These are phyloP conservation scores for Koerneria pararmatus DNA, from an alignment of 2,888 invertebrate species.

Conservation along the genomic window DNA sequence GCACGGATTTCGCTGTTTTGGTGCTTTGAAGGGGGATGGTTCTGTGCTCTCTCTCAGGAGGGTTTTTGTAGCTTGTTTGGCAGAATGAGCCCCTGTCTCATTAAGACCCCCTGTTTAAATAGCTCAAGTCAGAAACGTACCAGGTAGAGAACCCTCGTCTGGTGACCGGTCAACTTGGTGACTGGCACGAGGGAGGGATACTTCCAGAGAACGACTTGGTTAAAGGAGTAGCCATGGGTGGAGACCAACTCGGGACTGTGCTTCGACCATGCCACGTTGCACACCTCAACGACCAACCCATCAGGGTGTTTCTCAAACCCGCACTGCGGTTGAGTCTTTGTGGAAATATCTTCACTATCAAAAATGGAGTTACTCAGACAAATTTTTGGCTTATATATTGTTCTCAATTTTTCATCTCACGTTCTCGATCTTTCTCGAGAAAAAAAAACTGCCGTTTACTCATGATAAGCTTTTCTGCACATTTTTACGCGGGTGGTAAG, in stretches of 20 bases:
- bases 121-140: slow-evolving; percentile 33
- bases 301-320: too few species aligned
- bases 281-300: too few species aligned
- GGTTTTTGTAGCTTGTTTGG: background rate
- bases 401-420: too few species aligned
- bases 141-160: slow-evolving; percentile 87
- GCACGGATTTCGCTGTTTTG: too few species aligned
- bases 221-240: slow-evolving; percentile 96
- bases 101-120: slow-evolving; percentile 15
- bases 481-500: too few species aligned
- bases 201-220: slow-evolving; percentile 97
- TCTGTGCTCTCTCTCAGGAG: background rate
- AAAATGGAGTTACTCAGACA: slow-evolving; percentile 12
- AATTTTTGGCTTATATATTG: background rate
- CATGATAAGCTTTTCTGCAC: too few species aligned
- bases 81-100: background rate
- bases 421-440: too few species aligned
- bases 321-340: too few species aligned
- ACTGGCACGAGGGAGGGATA: slow-evolving; percentile 94
- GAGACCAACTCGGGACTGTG: slow-evolving; percentile 93
- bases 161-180: slow-evolving; percentile 92
- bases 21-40: background rate
- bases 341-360: too few species aligned
- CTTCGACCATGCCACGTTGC: slow-evolving; percentile 97
- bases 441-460: too few species aligned